phyloP scores from a whole-genome alignment of 2,888 invertebrate species.

The Augiades crinisus region DNA sequence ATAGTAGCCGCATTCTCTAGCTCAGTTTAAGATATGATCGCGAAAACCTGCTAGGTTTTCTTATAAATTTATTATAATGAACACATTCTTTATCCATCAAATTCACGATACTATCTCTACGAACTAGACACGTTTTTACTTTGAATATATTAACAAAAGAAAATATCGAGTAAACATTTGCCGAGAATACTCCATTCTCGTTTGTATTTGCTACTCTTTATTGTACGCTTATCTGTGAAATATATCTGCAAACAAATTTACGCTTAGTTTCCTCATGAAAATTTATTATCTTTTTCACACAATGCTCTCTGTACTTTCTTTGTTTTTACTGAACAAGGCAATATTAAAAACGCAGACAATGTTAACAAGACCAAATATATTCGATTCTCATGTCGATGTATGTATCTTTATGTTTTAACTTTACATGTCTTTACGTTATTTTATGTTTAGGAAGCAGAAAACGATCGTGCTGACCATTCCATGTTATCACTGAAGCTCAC shows the following conservation, averaged over 20 bases:
- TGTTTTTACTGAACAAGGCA: no score
- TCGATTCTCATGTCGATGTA: no score
- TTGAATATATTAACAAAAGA: not conserved
- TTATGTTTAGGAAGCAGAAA: no score
- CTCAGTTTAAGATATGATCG: constrained; percentile 10
- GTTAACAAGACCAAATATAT: no score
- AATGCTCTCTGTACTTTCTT: no score
- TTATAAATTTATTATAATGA: constrained; percentile 12
- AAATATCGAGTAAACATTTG: not conserved
- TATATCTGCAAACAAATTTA: not conserved
- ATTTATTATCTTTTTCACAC: no score
- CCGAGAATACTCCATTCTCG: not conserved
- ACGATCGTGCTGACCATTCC: no score
- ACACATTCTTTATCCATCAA: constrained; percentile 3
- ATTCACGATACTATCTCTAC: not conserved
- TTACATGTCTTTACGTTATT: no score
- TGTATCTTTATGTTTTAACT: no score
- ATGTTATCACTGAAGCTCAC: no score
- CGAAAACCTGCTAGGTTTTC: not conserved
- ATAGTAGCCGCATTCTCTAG: constrained; percentile 1
- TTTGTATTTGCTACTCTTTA: not conserved
- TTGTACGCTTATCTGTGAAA: not conserved
- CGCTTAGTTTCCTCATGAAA: not conserved
- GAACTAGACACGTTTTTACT: constrained; percentile 1
- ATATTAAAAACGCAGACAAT: no score